Base-by-base conservation (phyloP, 2,888 invertebrate genomes). In the Diaprepes abbreviatus region DNA sequence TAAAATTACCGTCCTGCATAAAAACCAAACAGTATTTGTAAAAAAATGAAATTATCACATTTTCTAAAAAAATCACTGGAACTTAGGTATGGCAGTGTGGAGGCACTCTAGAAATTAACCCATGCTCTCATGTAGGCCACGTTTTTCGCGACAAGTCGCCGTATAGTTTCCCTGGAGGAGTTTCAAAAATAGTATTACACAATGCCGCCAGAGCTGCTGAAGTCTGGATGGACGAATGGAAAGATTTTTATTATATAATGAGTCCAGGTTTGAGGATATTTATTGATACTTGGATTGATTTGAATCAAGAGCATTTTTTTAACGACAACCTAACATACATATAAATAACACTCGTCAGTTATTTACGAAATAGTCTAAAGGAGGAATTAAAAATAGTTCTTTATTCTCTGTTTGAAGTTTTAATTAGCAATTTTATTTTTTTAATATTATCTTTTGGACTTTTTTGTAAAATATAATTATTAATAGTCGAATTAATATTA, bases 211-310 rank as follows among this genome's bases (percentile, higher is more conserved):
- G 99, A 81, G 97, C 98, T 80, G 98, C 98, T 80, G 96, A 97
- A 86, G 99, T 99, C 81, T 99, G 99, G 99, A 94, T 99, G 93
- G 99, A 98, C 90, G 97, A 98, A 86, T 98, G 98, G 95, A 93
- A 96, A 86, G 96, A 96, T 88, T 97, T 97, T 92, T 97, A 96
- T 91, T 97, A 96, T 92, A 95, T 95, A 87, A 96, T 97, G 94
- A 97, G 96, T 87, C 94, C 96, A 94, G 96, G 96, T 96, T 81
- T 99, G 99, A 35, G 28, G 19, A 31, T 14, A 14, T 62, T 35
- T 2, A 31, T 17, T 55, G 6, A 7, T 12, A 52, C 5, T 24
- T 12, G 48, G 14, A 19, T 48, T 50, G 12, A 9, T 16, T 50
- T 16, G 48, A 50, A 31, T 50, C 1, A 16, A 14, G 7, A 24